phyloP scores from a whole-genome alignment of 2,888 invertebrate species.

The Tenthredo mesomela region DNA sequence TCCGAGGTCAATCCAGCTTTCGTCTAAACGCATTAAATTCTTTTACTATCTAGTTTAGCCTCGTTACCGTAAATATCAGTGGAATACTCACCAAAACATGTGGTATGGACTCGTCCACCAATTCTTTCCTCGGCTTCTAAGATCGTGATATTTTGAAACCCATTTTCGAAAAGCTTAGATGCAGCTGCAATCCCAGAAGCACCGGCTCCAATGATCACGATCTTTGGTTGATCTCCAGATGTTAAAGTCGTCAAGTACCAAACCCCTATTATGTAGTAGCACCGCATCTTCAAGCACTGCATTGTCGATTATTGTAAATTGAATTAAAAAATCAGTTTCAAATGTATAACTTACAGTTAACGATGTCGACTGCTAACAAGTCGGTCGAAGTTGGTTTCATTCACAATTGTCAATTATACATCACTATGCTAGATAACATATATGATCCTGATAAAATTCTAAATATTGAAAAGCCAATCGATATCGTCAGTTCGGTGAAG shows the following conservation, averaged over 20 bases:
- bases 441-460: too few species aligned
- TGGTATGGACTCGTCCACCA: slow-evolving; percentile 78
- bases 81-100: slow-evolving; percentile 75
- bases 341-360: too few species aligned
- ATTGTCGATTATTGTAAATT: neutral
- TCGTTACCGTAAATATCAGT: neutral
- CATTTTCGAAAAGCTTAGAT: slow-evolving; percentile 77
- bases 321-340: neutral
- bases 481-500: too few species aligned
- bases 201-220: slow-evolving; percentile 82
- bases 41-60: neutral
- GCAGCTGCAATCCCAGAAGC: slow-evolving; percentile 81
- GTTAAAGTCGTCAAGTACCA: neutral
- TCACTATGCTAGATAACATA: too few species aligned
- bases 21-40: neutral
- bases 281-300: neutral
- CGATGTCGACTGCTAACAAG: too few species aligned
- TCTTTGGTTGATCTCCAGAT: slow-evolving; percentile 61
- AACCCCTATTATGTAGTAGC: neutral
- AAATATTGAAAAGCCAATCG: too few species aligned
- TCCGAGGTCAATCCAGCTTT: slow-evolving; percentile 59
- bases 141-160: slow-evolving; percentile 78
- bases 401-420: too few species aligned
- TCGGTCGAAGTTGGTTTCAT: too few species aligned
- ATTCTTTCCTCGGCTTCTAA: slow-evolving; percentile 79